Conservation (phyloP, 2,888 invertebrate genomes). For the Tetragnatha montana region DNA sequence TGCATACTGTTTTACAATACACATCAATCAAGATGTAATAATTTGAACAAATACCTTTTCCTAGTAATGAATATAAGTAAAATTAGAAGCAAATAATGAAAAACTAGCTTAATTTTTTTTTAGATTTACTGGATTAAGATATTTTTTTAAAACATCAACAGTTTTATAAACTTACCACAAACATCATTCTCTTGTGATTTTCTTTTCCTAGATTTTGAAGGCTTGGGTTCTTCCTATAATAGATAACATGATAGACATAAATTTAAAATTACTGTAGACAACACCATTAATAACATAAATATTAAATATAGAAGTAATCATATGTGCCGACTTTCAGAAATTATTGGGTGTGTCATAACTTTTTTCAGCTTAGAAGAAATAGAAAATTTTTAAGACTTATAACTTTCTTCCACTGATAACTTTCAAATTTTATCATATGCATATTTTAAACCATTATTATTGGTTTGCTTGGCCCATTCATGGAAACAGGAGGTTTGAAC, state of each 20-base stretch:
- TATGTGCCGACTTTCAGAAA: not conserved
- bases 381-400: not conserved
- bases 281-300: not conserved
- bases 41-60: not conserved
- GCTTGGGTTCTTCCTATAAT: not conserved
- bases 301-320: not conserved
- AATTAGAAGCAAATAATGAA: not conserved
- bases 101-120: not conserved
- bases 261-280: not conserved
- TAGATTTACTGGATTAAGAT: not conserved
- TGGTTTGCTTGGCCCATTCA: too few relatives aligned
- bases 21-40: not conserved
- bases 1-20: too few relatives aligned
- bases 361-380: not conserved
- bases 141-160: not conserved
- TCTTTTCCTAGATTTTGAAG: slow-evolving; percentile 32
- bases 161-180: slow-evolving; percentile 9
- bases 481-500: too few relatives aligned
- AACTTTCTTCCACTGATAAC: too few relatives aligned
- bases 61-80: not conserved
- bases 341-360: not conserved
- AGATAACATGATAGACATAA: not conserved
- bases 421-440: too few relatives aligned
- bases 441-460: too few relatives aligned
- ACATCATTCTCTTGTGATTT: slow-evolving; percentile 37